phyloP scores from a whole-genome alignment of 2,797 vertebrate genomes.

The Staurois parvus region DNA sequence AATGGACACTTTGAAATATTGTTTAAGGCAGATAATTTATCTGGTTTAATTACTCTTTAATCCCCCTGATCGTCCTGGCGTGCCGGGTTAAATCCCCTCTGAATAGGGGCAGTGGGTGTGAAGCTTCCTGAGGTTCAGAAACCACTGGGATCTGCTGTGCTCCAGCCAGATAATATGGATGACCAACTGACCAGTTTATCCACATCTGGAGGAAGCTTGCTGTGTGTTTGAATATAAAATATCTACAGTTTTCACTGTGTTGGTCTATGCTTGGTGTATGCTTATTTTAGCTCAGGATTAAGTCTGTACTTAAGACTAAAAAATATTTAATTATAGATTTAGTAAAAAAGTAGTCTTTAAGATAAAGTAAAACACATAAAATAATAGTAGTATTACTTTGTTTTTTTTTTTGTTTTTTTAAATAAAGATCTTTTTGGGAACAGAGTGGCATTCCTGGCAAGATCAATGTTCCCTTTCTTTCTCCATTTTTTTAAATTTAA shows the following conservation, averaged over 20 bases:
- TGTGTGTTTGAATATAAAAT: not conserved
- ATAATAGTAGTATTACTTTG: too few relatives aligned
- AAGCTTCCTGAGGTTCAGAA: conserved; percentile 73
- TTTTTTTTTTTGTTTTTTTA: too few relatives aligned
- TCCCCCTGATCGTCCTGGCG: conserved; percentile 88
- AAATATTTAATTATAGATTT: too few relatives aligned
- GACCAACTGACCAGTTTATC: conserved; percentile 2
- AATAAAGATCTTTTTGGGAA: too few relatives aligned
- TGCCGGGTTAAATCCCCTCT: conserved; percentile 85
- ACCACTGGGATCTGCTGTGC: conserved; percentile 47
- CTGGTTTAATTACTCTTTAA: conserved; percentile 89
- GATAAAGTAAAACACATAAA: too few relatives aligned
- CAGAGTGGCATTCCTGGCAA: too few relatives aligned
- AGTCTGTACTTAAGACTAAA: too few relatives aligned
- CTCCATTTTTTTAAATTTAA: too few relatives aligned
- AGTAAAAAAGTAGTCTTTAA: too few relatives aligned
- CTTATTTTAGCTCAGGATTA: too few relatives aligned
- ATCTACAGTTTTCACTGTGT: not conserved
- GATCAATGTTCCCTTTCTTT: too few relatives aligned
- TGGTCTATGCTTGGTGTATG: not conserved
- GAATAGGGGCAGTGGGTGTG: conserved; percentile 77
- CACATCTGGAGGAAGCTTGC: not conserved
- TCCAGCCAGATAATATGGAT: conserved; percentile 6
- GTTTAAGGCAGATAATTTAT: conserved; percentile 79
- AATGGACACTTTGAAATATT: conserved; percentile 78